phyloP scores from a whole-genome alignment of 2,888 invertebrate species.

The Endomychus coccineus region DNA sequence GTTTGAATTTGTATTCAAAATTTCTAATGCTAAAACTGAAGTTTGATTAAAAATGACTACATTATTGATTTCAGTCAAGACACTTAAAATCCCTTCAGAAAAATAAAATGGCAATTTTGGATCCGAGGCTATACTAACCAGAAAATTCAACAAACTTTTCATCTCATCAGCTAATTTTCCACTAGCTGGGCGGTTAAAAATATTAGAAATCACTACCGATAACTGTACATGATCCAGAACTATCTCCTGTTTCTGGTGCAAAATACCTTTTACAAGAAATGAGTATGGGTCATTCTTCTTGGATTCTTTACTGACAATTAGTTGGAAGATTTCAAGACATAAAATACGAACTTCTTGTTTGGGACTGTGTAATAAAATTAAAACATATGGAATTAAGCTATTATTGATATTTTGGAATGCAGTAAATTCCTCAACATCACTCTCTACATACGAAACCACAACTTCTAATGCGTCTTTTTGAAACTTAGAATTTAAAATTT shows the following conservation, averaged over 20 bases:
- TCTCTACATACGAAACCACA: too few relatives aligned
- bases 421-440: too few relatives aligned
- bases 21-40: constrained; percentile 25
- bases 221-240: constrained; percentile 60
- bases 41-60: constrained; percentile 31
- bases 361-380: too few relatives aligned
- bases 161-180: background rate
- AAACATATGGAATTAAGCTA: too few relatives aligned
- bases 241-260: constrained; percentile 47
- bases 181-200: background rate
- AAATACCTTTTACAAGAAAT: constrained; percentile 20
- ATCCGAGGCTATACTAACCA: constrained; percentile 29
- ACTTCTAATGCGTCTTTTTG: too few relatives aligned
- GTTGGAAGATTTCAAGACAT: too few relatives aligned
- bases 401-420: too few relatives aligned
- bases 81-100: constrained; percentile 39
- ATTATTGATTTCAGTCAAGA: constrained; percentile 34
- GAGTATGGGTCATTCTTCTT: constrained; percentile 2
- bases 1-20: constrained; percentile 24
- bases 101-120: constrained; percentile 42
- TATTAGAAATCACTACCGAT: constrained; percentile 53
- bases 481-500: too few relatives aligned
- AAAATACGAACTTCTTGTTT: too few relatives aligned
- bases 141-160: constrained; percentile 32
- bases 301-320: too few relatives aligned